Base-by-base conservation (phyloP, 1,140 invertebrate species). In the Drosophila melanogaster region DNA sequence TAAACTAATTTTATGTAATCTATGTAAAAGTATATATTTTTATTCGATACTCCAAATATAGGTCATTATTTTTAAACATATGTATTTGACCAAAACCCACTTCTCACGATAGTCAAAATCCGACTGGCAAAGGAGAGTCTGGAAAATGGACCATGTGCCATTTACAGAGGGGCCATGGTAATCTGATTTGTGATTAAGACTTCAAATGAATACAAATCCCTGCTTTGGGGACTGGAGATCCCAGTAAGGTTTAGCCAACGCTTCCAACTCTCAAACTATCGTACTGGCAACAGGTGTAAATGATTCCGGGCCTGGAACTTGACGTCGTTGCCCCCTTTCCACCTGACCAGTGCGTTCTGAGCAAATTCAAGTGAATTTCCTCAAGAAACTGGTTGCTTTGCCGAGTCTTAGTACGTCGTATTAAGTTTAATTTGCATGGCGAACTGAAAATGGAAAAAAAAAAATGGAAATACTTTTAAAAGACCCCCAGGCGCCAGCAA, bases 361-460 rank as follows among this genome's bases (percentile, higher is more conserved):
- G 40, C 75, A 54, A 69, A 79, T 51, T 84, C 62, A 44, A 69
- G 69, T 62, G 73, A 44, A 70, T 51, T 57, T 73, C 26, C 15
- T 11, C 8, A 19, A 30, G 43, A 78, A 87, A 81, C 83, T 66
- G 69, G 81, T 78, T 85, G 83, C 59, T 44, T 67, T 33, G 43
- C 22, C 24, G 26, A n/a, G 66, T 55, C 57, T 67, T 55, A 70
- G 59, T 57, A 73, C 72, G 60, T 81, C 79, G 81, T 77, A 77
- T 77, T 77, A 77, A 77, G 43, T 77, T 77, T 75, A 78, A 85
- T 85, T 85, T 87, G 83, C 83, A 87, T 87, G 60, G 49, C 17
- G 26, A 72, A 60, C 49, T 47, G 43, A 67, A 38, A 53, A 19
- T 40, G n/a, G 54, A 15, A 26, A 30, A 50, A 35, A 40, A 41